Conservation (phyloP, 2,113 vertebrate genomes). For the Nannospalax galili region DNA sequence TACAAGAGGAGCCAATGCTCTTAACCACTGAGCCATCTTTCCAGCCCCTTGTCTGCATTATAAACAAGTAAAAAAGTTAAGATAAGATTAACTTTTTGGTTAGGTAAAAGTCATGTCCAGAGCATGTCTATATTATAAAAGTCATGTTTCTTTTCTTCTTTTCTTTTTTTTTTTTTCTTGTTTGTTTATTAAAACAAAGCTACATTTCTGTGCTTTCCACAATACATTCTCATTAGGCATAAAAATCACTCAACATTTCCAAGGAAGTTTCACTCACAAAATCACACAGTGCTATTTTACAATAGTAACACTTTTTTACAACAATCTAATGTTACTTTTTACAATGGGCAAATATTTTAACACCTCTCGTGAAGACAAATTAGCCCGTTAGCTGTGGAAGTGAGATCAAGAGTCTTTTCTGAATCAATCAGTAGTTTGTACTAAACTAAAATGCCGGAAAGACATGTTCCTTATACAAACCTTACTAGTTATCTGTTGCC, state of each 20-base stretch:
- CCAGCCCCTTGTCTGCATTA: background rate
- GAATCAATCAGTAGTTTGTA: conserved; percentile 16
- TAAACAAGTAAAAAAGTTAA: too few relatives aligned
- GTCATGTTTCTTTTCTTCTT: too few relatives aligned
- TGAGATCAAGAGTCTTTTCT: conserved; percentile 48
- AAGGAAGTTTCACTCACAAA: conserved; percentile 61
- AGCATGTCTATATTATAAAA: too few relatives aligned
- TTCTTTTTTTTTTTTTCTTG: too few relatives aligned
- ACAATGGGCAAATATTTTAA: conserved; percentile 65
- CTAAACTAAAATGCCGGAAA: conserved; percentile 69
- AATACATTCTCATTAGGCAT: conserved; percentile 79
- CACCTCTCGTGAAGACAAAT: background rate
- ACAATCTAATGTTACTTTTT: conserved; percentile 39
- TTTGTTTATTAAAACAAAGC: conserved; percentile 87
- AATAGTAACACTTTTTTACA: conserved; percentile 55
- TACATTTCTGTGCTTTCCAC: conserved; percentile 84
- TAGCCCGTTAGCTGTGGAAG: conserved; percentile 47
- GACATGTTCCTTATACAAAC: background rate
- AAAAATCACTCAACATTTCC: conserved; percentile 78
- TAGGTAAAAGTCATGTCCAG: too few relatives aligned
- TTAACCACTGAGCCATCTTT: background rate
- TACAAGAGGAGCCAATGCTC: background rate
- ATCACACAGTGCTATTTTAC: conserved; percentile 71
- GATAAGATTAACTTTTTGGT: too few relatives aligned
- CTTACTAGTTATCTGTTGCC: background rate